Conservation (phyloP, 2,888 invertebrate genomes). For the Xanthia togata region DNA sequence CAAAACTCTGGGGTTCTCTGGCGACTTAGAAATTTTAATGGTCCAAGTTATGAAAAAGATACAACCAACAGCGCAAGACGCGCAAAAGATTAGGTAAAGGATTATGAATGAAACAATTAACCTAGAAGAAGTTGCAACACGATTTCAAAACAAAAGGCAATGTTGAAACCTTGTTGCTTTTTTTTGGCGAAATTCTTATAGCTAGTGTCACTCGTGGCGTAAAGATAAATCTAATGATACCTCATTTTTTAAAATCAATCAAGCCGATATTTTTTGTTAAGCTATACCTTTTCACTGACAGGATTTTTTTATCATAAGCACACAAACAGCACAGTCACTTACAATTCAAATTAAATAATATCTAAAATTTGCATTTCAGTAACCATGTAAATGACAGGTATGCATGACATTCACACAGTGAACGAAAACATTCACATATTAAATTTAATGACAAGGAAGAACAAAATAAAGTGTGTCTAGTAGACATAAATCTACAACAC, state of each 20-base stretch:
- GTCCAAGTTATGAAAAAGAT: slow-evolving; percentile 67
- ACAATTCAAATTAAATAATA: too few relatives aligned
- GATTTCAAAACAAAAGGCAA: neutral
- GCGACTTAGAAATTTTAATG: slow-evolving; percentile 74
- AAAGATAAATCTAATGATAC: neutral
- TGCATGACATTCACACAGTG: too few relatives aligned
- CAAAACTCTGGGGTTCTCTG: slow-evolving; percentile 72
- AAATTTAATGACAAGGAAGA: too few relatives aligned
- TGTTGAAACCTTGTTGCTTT: neutral
- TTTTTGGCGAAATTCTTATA: neutral
- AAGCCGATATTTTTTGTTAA: neutral
- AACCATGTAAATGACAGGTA: too few relatives aligned
- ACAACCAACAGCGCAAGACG: slow-evolving; percentile 21
- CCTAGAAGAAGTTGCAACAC: neutral
- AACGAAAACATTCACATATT: too few relatives aligned
- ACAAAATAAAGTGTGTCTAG: too few relatives aligned
- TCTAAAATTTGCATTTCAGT: too few relatives aligned
- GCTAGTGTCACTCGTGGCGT: neutral
- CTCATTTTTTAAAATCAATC: neutral
- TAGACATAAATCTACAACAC: too few relatives aligned
- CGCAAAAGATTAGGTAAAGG: slow-evolving; percentile 34
- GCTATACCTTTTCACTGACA: neutral
- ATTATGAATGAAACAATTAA: slow-evolving; percentile 39
- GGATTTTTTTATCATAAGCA: too few relatives aligned
- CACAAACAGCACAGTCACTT: too few relatives aligned